A percentile compares a stretch with the other conserved stretches of the same genome.
Conservation (phyloP, 2,888 invertebrate genomes). For the Dynastes maya region DNA sequence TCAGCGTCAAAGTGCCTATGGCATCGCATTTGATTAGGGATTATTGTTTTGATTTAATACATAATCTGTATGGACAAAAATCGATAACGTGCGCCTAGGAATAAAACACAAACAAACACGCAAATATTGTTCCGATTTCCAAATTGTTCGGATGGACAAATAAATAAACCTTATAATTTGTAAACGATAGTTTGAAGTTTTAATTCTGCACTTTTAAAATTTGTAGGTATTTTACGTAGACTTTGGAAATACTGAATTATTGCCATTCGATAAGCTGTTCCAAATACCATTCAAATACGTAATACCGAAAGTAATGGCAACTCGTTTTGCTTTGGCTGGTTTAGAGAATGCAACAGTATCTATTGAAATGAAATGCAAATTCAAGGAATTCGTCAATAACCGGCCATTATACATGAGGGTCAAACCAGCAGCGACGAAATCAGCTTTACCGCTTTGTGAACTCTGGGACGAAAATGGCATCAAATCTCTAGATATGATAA, state of each 20-base stretch:
- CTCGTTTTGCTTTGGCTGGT: conserved; percentile 82
- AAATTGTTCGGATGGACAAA: too few relatives aligned
- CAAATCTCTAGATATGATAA: conserved; percentile 76
- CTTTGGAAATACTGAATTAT: conserved; percentile 84
- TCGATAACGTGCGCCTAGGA: too few relatives aligned
- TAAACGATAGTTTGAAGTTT: background rate
- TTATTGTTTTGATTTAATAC: too few relatives aligned
- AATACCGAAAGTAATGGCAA: conserved; percentile 82
- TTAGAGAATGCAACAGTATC: conserved; percentile 74
- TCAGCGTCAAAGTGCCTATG: too few relatives aligned
- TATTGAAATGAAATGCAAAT: conserved; percentile 79
- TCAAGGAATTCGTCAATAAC: conserved; percentile 79
- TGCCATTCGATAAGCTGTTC: conserved; percentile 81
- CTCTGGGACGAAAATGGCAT: conserved; percentile 75
- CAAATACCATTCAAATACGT: conserved; percentile 83
- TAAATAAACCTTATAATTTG: background rate
- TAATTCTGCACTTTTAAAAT: background rate
- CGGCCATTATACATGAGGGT: conserved; percentile 79
- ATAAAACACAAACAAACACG: too few relatives aligned
- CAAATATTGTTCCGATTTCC: too few relatives aligned
- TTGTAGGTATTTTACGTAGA: conserved; percentile 81
- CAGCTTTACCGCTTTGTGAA: conserved; percentile 83
- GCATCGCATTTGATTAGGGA: too few relatives aligned
- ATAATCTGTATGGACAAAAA: too few relatives aligned
- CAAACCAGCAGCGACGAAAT: conserved; percentile 79